These are phyloP conservation scores for Embidobia sp. DNA, from an alignment of 2,888 invertebrate genomes.

Conservation along the genomic window DNA sequence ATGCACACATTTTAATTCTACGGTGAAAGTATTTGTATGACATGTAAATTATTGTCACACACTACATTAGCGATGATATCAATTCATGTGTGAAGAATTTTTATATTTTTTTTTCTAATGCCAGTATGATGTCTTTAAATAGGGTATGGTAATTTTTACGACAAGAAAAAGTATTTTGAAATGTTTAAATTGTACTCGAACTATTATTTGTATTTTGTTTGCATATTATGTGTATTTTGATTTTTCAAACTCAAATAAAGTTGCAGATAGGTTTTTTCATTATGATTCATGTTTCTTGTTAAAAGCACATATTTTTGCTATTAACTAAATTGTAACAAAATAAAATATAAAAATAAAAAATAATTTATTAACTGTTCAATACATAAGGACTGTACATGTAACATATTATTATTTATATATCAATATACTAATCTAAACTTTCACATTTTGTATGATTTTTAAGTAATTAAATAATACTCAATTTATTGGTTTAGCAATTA, in stretches of 20 bases:
- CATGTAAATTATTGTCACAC: conserved; percentile 50
- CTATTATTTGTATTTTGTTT: too few species aligned
- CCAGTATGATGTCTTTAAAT: conserved; percentile 13
- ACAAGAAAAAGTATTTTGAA: conserved; percentile 3
- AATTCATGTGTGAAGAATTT: conserved; percentile 38
- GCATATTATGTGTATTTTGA: too few species aligned
- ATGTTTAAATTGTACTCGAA: too few species aligned
- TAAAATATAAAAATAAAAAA: too few species aligned
- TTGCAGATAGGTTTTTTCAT: too few species aligned
- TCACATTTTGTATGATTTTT: not conserved
- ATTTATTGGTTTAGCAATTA: not conserved
- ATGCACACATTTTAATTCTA: conserved; percentile 7
- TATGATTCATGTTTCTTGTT: too few species aligned
- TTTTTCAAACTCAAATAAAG: too few species aligned
- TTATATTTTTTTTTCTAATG: conserved; percentile 4
- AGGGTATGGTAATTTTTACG: conserved; percentile 8
- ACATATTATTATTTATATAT: too few species aligned
- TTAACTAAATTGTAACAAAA: too few species aligned
- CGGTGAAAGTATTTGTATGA: conserved; percentile 39
- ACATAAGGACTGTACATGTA: too few species aligned
- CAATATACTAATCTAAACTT: conserved; percentile 3
- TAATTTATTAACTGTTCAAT: too few species aligned
- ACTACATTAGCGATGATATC: conserved; percentile 27
- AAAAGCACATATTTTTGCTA: too few species aligned
- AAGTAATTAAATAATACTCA: conserved; percentile 1